Evolutionary conservation across 2,888 invertebrate species (phyloP), one percentile per base, ranked within the genome.

Genomic region (Rugalucina vietnamica): DNA sequence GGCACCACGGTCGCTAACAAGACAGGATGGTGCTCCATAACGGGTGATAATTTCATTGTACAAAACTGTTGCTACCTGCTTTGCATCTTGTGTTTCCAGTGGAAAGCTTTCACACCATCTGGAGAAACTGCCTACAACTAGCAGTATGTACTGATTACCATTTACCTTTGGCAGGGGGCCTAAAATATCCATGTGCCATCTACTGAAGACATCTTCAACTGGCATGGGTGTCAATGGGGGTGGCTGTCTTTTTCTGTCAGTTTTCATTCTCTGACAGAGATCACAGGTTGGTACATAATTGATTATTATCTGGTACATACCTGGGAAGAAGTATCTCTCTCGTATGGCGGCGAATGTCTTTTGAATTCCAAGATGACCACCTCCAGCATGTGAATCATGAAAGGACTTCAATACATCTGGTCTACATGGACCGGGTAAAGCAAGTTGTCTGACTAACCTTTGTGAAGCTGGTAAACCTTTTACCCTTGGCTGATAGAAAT

Each of bases 261-360:
- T 27, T 60, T 86, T 86, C 18, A 70, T 75, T 18, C 69, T 70
- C 60, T 86, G 86, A 73, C 86, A 86, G 36, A 27, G 37, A 24
- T 76, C 79, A 76, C 86, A 86, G 36, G 78, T 74, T 2, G n/a
- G 10, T 14, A 81, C 79, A 76, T 79, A 85, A 24, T 82, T 77
- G 21, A 54, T 21, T 14, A 85, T 74, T 10, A 76, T 72, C 43
- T 81, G 72, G 34, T 81, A 65, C 83, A 86, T 83, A 4, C 54
- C 27, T 34, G 75, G 81, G 76, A 81, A 86, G 36, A 71, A 86
- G 37, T 86, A 86, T 32, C 81, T 80, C n/a, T 60, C 43, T n/a
- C 39, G 50, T 1, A 85, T 37, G n/a, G 85, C 77, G 18, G 54
- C 29, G 29, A 72, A 50, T n/a, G 74, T 69, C 27, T 79, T 81